Evolutionary conservation across 2,113 vertebrate genomes (phyloP), one percentile per base, ranked within the genome.

Genomic region (Atherinomorus stipes): DNA sequence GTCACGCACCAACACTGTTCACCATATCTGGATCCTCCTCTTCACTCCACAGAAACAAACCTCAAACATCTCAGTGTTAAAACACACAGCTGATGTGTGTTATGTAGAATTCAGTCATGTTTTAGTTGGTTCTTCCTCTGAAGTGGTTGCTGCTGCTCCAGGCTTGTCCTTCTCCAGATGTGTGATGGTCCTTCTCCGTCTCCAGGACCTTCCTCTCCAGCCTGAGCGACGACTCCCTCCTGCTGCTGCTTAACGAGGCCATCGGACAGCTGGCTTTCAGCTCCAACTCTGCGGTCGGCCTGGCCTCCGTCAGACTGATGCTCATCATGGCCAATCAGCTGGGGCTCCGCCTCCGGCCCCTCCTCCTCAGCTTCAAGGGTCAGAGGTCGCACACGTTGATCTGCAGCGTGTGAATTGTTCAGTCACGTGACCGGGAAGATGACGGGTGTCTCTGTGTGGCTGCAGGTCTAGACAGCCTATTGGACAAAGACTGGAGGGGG

Each of bases 181-280:
- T 44, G 9, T 34, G 31, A 34, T 34, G 31, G 7, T 45, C 1
- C 4, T 63, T 23, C 10, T 53, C 7, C 63, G 23, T 56, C 67
- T 69, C 53, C 87, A 99, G 97, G 65, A 87, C 90, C 67, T 91
- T 92, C 47, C 84, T 96, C 63, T 90, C 92, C 10, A 80, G 90
- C 50, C 78, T 96, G 84, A 88, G 81, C 6, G 87, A 90, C 11
- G 86, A 94, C 78, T 86, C 81, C 1, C 73, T 96, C 63, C 89
- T 93, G 65, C 84, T 92, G 71, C 84, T 99, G 85, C 92, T 97
- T 76, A 96, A 98, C 81, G 97, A 98, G 70, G 89, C 95, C 34
- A 89, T 98, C 81, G 95, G 95, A 88, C 97, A 96, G 76, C 93
- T 98, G 88, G 95, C 95, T 1, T 93, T 95, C 87, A 95, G 94